Conservation (phyloP, 2,888 invertebrate genomes). For the Suillia variegata region DNA sequence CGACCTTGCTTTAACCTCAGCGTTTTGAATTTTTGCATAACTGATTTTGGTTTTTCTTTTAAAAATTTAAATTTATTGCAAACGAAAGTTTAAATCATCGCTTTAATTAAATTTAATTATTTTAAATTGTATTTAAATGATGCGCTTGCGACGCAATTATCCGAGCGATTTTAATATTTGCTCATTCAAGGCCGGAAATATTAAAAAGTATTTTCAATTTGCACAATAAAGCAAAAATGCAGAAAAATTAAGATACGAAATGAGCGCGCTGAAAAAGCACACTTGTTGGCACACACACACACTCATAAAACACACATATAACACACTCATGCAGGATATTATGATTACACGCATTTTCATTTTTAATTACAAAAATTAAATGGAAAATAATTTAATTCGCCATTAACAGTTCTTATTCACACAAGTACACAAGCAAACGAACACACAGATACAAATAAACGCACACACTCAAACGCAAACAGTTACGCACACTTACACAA, state of each 20-base stretch:
- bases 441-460: too few relatives aligned
- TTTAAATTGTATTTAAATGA: too few relatives aligned
- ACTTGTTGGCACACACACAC: not conserved
- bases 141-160: too few relatives aligned
- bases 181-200: not conserved
- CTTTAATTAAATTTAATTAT: too few relatives aligned
- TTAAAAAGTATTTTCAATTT: not conserved
- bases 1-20: too few relatives aligned
- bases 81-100: too few relatives aligned
- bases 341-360: not conserved
- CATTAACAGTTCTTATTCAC: not conserved
- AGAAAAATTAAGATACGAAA: not conserved
- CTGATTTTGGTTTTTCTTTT: too few relatives aligned
- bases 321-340: too few relatives aligned
- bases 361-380: slow-evolving; percentile 1
- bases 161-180: not conserved
- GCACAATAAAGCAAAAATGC: not conserved
- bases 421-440: not conserved
- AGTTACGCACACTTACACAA: not conserved
- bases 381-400: not conserved
- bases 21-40: too few relatives aligned
- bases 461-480: not conserved
- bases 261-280: not conserved
- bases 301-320: not conserved
- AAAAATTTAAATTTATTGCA: too few relatives aligned